These are phyloP conservation scores for Poecilia latipinna DNA, from an alignment of 2,113 vertebrate species.

Conservation along the genomic window DNA sequence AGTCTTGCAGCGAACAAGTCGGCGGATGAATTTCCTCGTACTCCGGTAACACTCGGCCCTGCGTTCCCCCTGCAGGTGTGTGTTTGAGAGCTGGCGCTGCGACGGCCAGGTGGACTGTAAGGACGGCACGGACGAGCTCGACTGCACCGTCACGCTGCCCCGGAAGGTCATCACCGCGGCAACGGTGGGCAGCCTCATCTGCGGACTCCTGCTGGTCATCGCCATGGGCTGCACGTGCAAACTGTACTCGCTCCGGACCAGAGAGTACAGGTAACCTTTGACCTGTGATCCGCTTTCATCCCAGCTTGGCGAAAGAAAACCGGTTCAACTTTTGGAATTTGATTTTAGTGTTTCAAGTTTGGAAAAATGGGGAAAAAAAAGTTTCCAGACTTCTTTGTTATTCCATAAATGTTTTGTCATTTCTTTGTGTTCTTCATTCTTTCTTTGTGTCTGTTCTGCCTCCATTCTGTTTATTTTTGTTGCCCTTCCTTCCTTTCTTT, in stretches of 20 bases:
- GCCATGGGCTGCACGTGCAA: conserved; percentile 93
- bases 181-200: conserved; percentile 89
- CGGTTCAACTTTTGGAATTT: background rate
- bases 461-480: background rate
- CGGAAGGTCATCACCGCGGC: conserved; percentile 92
- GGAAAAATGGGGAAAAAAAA: background rate
- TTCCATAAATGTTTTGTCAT: background rate
- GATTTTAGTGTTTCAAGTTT: background rate
- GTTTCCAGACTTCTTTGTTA: background rate
- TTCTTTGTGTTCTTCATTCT: background rate
- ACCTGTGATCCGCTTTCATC: background rate
- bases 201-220: conserved; percentile 89
- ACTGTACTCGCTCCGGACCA: conserved; percentile 87
- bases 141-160: conserved; percentile 86
- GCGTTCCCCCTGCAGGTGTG: conserved; percentile 79
- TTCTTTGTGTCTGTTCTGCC: background rate
- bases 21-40: background rate
- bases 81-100: conserved; percentile 92
- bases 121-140: conserved; percentile 87
- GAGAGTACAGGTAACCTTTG: conserved; percentile 82
- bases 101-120: conserved; percentile 91
- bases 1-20: no score
- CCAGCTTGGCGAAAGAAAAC: background rate
- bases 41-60: background rate
- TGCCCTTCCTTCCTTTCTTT: background rate